Evolutionary conservation across 2,888 invertebrate species (phyloP), one percentile per base, ranked within the genome.

Genomic region (Brenthis hecate): DNA sequence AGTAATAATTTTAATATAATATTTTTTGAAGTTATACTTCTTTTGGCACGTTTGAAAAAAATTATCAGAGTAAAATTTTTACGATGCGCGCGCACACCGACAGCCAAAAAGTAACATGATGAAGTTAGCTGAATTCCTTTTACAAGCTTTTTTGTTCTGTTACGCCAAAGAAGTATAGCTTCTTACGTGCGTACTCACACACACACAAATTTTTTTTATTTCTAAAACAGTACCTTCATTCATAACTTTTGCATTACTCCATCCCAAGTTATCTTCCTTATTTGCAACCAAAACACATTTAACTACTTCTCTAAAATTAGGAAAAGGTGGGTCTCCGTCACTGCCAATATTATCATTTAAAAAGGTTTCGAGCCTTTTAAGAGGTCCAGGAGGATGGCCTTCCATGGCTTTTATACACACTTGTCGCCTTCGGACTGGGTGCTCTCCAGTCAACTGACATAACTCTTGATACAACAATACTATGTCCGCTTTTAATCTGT

Each of bases 301-400:
- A 0, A 85, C 74, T 0, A 91, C 90, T 78, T 94, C 94, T 28
- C 78, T 80, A 77, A 92, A 94, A 82, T 89, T 94, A 13, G 89
- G 95, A 62, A 91, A 88, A 0, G 78, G 78, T 0, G 85, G 82
- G 6, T 77, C 62, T 0, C 89, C 90, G 23, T 83, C 77, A 11
- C 65, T 70, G 0, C 80, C 83, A 8, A 85, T 81, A 0, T 82
- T 83, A 0, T 69, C 69, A 54, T 91, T 90, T 0, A 91, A 78
- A 56, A 84, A 84, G 2, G 71, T 13, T 72, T 91, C 86, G 0
- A 91, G 75, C 14, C 72, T 77, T 43, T 73, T 76, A 68, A 80
- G 89, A 71, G 94, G 87, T 0, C 86, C 86, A 0, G 80, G 72
- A 0, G 83, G 82, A 19, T 83, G 83, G 0, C 85, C 86, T 28